Base-by-base conservation (phyloP, 2,113 vertebrate genomes). In the Danionella cerebrum region DNA sequence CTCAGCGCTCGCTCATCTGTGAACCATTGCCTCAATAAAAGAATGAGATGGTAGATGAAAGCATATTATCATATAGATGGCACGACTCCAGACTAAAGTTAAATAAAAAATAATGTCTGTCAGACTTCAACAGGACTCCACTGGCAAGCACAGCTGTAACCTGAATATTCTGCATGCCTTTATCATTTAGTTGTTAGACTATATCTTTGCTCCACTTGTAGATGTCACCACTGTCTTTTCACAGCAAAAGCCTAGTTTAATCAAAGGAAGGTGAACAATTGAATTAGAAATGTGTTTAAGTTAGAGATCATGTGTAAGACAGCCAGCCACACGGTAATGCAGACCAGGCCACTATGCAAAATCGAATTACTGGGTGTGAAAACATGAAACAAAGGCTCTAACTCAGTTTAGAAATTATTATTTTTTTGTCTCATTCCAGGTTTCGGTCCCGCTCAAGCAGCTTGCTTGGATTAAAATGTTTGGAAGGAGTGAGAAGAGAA, bases 221-320 rank as follows among this genome's bases (percentile, higher is more conserved):
- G 45, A 52, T 74, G 55, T 69, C 66, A 73, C 58, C 31, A 16
- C 14, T 69, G 50, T 71, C 72, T 74, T 78, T 79, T 82, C 51
- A 63, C 52, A 66, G 67, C 76, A 79, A 76, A 65, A 71, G 73
- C 47, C 69, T 70, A 74, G 81, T 83, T 76, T 80, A 84, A 82
- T 80, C 80, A 78, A 67, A 68, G 67, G 74, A 80, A 82, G 73
- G 77, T 82, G 74, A 74, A 78, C 69, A 82, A 81, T 70, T 79
- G 59, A 70, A n/a, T n/a, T n/a, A n/a, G n/a, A 79, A 71, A 76
- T 81, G 72, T 79, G 62, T 24, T 18, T 74, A 78, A 79, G 74
- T 83, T 75, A 48, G 52, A 57, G 53, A 18, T 44, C 35, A 55
- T 16, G 6, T 3, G 47, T 62, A 24, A 54, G 60, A 69, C 38